Evolutionary conservation across 1,140 invertebrate species (phyloP), one percentile per base, ranked within the genome.

Genomic region (Euwallacea similis): DNA sequence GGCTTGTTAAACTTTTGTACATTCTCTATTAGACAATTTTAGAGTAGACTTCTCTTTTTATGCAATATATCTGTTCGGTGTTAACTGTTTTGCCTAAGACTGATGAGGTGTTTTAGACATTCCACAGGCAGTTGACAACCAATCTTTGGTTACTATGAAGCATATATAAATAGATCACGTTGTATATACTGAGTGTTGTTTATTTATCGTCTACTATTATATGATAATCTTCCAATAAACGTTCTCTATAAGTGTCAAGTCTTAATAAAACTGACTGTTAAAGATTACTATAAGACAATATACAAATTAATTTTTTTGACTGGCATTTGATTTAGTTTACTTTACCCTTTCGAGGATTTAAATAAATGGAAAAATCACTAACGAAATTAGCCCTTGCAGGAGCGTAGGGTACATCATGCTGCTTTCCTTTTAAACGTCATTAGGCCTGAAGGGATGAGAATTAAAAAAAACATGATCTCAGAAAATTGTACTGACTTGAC

Each of bases 281-380:
- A 58, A 7, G 16, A 58, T 58, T 58, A 53, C 11, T 15, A 8
- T 58, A 58, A 50, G 46, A 50, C 46, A 50, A 58, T 58, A 58
- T 16, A 58, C 55, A n/a, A 58, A 58, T 58, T 58, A 15, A 15
- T 58, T 58, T 58, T 53, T 58, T 58, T 58, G 55, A 58, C 55
- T 15, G 55, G 55, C 55, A 58, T 58, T 58, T 58, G 21, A 58
- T 58, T 58, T 16, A 58, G n/a, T 58, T 58, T 15, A 33, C 21
- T 33, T 33, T 33, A 33, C 21, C 21, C 21, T 33, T 33, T 33
- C 21, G 21, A 33, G 21, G 21, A 33, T 4, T 33, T 33, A 33
- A 33, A 33, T 33, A 33, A 33, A 33, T 33, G 21, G 21, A 33
- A 33, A 33, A 33, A 33, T 33, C 21, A 4, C 21, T 33, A 33